phyloP scores from a whole-genome alignment of 2,113 vertebrate genomes.

The Gasterosteus nipponicus region DNA sequence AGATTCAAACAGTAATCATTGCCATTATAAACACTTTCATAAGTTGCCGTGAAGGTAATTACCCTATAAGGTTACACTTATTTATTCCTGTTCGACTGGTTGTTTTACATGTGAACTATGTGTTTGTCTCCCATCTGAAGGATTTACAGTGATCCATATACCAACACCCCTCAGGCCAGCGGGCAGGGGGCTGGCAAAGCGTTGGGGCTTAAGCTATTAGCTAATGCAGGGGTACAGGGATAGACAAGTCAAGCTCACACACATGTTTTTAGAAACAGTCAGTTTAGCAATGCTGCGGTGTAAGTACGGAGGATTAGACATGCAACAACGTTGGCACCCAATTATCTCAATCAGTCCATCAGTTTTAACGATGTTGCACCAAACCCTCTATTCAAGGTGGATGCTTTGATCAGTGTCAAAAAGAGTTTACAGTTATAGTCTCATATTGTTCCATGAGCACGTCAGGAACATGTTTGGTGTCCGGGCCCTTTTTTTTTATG shows the following conservation, averaged over 20 bases:
- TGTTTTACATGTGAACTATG: slow-evolving; percentile 35
- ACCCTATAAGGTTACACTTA: neutral
- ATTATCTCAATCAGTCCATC: slow-evolving; percentile 10
- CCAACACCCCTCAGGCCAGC: slow-evolving; percentile 44
- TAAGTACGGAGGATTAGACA: slow-evolving; percentile 21
- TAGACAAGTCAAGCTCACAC: slow-evolving; percentile 50
- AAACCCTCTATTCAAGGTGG: slow-evolving; percentile 27
- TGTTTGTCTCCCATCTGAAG: slow-evolving; percentile 23
- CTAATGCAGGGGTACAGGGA: slow-evolving; percentile 52
- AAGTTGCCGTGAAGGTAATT: slow-evolving; percentile 33
- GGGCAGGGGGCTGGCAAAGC: slow-evolving; percentile 21
- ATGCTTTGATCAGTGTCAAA: slow-evolving; percentile 39
- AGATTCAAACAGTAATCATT: neutral
- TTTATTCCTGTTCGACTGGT: slow-evolving; percentile 32
- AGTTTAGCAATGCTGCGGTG: slow-evolving; percentile 12
- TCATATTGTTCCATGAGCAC: slow-evolving; percentile 1
- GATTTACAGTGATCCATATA: slow-evolving; percentile 12
- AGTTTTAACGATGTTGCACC: slow-evolving; percentile 1
- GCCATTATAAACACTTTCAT: slow-evolving; percentile 31
- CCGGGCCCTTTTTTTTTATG: neutral
- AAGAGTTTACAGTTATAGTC: neutral
- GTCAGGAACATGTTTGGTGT: neutral
- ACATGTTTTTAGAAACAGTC: slow-evolving; percentile 22
- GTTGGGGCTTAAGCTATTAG: slow-evolving; percentile 44
- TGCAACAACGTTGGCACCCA: slow-evolving; percentile 33